Conservation (phyloP, 2,888 invertebrate species). For the Parelbella ahira region DNA sequence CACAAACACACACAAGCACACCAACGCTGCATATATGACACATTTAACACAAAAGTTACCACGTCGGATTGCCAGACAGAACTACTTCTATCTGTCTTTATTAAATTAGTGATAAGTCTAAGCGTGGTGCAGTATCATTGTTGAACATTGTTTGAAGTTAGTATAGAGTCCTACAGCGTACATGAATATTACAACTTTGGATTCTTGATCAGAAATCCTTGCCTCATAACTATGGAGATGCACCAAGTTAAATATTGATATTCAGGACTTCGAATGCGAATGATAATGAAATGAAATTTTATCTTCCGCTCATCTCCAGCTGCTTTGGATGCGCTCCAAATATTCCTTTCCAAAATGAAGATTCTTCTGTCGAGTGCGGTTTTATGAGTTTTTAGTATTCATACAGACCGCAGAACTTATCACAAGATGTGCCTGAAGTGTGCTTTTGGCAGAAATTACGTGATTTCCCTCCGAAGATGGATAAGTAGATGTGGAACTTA, state of each 20-base stretch:
- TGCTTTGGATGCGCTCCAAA: conserved; percentile 24
- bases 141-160: too few relatives aligned
- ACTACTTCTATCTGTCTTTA: too few relatives aligned
- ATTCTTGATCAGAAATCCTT: background rate
- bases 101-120: too few relatives aligned
- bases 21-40: too few relatives aligned
- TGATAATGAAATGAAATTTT: conserved; percentile 24
- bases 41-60: too few relatives aligned
- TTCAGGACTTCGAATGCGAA: conserved; percentile 20
- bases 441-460: conserved; percentile 8
- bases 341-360: conserved; percentile 17
- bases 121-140: too few relatives aligned
- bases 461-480: too few relatives aligned
- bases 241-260: conserved; percentile 18
- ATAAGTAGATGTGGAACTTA: background rate
- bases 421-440: conserved; percentile 11
- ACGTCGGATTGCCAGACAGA: too few relatives aligned
- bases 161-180: too few relatives aligned
- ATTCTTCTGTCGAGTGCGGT: conserved; percentile 22
- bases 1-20: too few relatives aligned
- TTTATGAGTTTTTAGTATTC: conserved; percentile 27
- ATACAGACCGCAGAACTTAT: conserved; percentile 19
- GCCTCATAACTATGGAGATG: conserved; percentile 7
- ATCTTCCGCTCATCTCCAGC: conserved; percentile 17
- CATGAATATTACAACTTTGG: background rate